Evolutionary conservation across 2,113 vertebrate genomes (phyloP).

Genomic region (Eudyptes chrysolophus): DNA sequence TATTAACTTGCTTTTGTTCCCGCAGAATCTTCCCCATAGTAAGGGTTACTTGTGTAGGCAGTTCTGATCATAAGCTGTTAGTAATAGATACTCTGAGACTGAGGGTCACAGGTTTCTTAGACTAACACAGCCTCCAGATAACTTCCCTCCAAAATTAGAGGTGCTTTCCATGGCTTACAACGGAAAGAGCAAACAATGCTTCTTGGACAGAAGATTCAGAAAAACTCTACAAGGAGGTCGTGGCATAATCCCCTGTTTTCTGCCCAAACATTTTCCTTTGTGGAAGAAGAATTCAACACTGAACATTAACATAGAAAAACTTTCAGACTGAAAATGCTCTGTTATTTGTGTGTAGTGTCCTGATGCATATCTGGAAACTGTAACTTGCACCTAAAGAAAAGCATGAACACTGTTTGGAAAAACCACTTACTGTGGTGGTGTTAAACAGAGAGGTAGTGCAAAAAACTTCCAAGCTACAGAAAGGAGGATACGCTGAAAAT

Average conservation of each 20-base stretch:
- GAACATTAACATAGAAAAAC: not conserved
- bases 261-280: not conserved
- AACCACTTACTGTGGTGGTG: not conserved
- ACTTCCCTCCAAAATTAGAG: not conserved
- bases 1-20: not conserved
- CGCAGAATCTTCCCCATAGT: not conserved
- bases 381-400: not conserved
- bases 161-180: not conserved
- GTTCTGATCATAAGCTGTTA: not conserved
- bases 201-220: not conserved
- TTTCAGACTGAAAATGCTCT: not conserved
- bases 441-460: not conserved
- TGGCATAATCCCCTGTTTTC: not conserved
- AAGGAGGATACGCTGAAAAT: not conserved
- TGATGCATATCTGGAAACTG: not conserved
- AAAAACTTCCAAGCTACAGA: not conserved
- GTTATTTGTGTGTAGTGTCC: not conserved
- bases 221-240: not conserved
- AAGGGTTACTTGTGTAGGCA: not conserved
- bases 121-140: not conserved
- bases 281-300: not conserved
- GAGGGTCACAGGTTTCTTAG: not conserved
- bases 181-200: not conserved
- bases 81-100: not conserved
- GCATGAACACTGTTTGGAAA: not conserved